Evolutionary conservation across 2,797 vertebrate species (phyloP).

Genomic region (Corythornis leucogaster): DNA sequence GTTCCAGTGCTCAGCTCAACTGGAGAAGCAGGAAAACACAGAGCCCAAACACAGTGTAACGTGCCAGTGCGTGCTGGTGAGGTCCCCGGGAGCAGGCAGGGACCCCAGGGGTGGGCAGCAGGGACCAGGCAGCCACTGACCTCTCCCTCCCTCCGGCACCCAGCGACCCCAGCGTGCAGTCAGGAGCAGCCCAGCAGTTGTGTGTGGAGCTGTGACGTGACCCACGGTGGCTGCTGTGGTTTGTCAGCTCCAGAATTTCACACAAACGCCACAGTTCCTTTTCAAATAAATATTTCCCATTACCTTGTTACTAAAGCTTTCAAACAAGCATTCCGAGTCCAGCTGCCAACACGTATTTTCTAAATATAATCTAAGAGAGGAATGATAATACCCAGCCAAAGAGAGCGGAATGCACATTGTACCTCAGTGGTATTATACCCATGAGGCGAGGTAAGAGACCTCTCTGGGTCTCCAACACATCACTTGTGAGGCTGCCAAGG

Average conservation of each 20-base stretch:
- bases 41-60: fast-evolving
- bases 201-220: fast-evolving
- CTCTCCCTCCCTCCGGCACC: background rate
- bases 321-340: background rate
- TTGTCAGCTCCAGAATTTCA: background rate
- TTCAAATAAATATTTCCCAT: background rate
- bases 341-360: background rate
- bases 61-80: fast-evolving
- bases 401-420: background rate
- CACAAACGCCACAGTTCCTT: background rate
- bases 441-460: background rate
- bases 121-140: fast-evolving
- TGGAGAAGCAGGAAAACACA: background rate
- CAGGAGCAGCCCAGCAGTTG: fast-evolving
- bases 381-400: background rate
- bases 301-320: background rate
- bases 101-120: background rate
- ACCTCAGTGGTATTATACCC: background rate
- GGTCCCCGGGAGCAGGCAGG: background rate
- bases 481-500: background rate
- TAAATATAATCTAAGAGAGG: background rate
- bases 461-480: background rate
- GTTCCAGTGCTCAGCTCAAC: background rate
- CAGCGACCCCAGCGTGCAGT: fast-evolving
- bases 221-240: background rate